Percentiles rank a stretch among this genome's conserved stretches.
Conservation (phyloP, 2,113 vertebrate genomes). For the Poecilia latipinna region DNA sequence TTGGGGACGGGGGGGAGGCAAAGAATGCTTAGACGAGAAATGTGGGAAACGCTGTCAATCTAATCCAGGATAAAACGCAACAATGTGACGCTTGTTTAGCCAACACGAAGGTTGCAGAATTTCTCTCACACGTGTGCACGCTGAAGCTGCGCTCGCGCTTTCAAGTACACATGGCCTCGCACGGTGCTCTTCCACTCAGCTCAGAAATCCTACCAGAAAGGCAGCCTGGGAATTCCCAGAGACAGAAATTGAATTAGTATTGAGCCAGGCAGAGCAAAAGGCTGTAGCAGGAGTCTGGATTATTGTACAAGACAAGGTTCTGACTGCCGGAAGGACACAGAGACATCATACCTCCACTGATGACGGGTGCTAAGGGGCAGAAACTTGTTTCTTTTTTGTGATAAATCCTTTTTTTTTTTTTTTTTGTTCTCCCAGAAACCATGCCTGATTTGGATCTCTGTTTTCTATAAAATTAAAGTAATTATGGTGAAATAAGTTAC, state of each 20-base stretch:
- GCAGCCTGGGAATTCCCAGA: slow-evolving; percentile 71
- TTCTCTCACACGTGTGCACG: not conserved
- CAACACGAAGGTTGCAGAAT: not conserved
- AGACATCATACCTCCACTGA: slow-evolving; percentile 33
- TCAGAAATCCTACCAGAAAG: slow-evolving; percentile 70
- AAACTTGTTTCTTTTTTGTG: not conserved
- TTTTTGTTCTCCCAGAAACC: not conserved
- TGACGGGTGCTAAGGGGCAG: slow-evolving; percentile 24
- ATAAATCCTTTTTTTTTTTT: no score
- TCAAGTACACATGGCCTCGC: slow-evolving; percentile 32
- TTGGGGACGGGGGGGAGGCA: slow-evolving; percentile 31
- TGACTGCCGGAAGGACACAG: slow-evolving; percentile 46
- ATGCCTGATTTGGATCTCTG: not conserved
- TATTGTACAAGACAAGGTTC: slow-evolving; percentile 61
- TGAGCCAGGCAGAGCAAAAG: slow-evolving; percentile 66
- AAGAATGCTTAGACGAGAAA: slow-evolving; percentile 18
- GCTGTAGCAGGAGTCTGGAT: slow-evolving; percentile 66
- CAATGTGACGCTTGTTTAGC: slow-evolving; percentile 36
- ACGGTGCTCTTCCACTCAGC: slow-evolving; percentile 52
- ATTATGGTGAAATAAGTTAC: not conserved
- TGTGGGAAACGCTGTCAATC: slow-evolving; percentile 52
- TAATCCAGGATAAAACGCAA: slow-evolving; percentile 25
- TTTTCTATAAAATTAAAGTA: not conserved
- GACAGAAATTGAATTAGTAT: slow-evolving; percentile 80
- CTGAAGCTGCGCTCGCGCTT: not conserved